Percentiles rank a stretch among this genome's conserved stretches.
phyloP scores from a whole-genome alignment of 2,888 invertebrate species.

The Zaprionus obscuricornis region DNA sequence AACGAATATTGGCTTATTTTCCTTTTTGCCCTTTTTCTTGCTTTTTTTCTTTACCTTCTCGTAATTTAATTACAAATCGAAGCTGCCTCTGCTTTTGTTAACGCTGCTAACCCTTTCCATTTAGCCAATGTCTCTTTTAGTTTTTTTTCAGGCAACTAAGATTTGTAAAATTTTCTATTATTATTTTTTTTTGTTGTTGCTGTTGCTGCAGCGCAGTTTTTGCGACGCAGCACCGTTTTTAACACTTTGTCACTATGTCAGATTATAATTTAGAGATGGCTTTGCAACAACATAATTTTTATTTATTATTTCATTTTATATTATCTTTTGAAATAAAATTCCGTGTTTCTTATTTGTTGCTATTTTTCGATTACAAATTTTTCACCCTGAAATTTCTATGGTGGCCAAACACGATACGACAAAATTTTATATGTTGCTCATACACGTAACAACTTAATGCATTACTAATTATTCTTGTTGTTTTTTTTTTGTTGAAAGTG shows the following conservation, averaged over 20 bases:
- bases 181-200: no score
- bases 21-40: background rate
- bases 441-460: constrained; percentile 2
- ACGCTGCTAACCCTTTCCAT: constrained; percentile 1
- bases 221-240: no score
- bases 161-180: no score
- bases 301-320: constrained; percentile 25
- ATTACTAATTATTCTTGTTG: no score
- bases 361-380: constrained; percentile 54
- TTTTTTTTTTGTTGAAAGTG: no score
- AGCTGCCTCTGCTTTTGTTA: constrained; percentile 26
- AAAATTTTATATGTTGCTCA: background rate
- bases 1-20: constrained; percentile 13
- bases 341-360: constrained; percentile 50
- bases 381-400: constrained; percentile 39
- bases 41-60: constrained; percentile 3
- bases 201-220: no score
- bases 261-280: no score
- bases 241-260: no score
- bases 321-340: constrained; percentile 9
- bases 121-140: constrained; percentile 28
- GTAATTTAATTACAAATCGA: constrained; percentile 71
- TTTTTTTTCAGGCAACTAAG: no score
- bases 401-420: constrained; percentile 25
- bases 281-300: background rate